These are phyloP conservation scores for Callimorpha dominula DNA, from an alignment of 2,888 invertebrate genomes.

Conservation along the genomic window DNA sequence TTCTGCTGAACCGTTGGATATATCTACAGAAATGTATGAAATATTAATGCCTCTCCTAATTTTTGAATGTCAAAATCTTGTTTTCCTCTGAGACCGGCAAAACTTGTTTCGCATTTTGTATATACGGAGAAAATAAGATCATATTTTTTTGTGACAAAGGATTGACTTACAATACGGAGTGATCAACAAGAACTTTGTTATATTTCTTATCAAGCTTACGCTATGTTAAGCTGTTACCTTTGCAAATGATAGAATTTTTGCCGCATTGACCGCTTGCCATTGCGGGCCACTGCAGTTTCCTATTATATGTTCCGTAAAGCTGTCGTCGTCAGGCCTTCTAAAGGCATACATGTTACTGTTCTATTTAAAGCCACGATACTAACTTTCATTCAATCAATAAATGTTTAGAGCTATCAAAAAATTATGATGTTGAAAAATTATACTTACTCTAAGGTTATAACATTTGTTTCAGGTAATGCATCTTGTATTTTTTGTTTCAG, in stretches of 20 bases:
- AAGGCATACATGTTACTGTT: not conserved
- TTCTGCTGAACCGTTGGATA: not conserved
- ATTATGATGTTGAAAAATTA: not conserved
- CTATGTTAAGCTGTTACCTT: too few relatives aligned
- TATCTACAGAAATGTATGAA: slow-evolving; percentile 17
- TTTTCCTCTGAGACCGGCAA: slow-evolving; percentile 28
- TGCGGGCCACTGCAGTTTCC: not conserved
- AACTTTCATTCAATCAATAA: not conserved
- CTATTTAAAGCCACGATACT: not conserved
- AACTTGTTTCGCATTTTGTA: slow-evolving; percentile 38
- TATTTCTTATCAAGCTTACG: slow-evolving; percentile 8
- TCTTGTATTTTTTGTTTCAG: slow-evolving; percentile 77
- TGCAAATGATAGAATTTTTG: too few relatives aligned
- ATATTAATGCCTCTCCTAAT: slow-evolving; percentile 20
- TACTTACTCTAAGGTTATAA: slow-evolving; percentile 83
- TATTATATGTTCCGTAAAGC: not conserved
- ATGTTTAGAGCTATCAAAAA: not conserved
- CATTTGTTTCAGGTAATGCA: slow-evolving; percentile 79
- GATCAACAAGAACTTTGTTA: slow-evolving; percentile 19
- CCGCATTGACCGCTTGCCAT: not conserved
- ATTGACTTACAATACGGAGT: slow-evolving; percentile 23
- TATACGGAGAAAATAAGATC: slow-evolving; percentile 18
- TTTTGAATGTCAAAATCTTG: slow-evolving; percentile 20
- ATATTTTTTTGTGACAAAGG: slow-evolving; percentile 18
- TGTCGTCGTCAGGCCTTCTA: not conserved